Evolutionary conservation across 2,888 invertebrate genomes (phyloP).

Genomic region (Caprella mutica): DNA sequence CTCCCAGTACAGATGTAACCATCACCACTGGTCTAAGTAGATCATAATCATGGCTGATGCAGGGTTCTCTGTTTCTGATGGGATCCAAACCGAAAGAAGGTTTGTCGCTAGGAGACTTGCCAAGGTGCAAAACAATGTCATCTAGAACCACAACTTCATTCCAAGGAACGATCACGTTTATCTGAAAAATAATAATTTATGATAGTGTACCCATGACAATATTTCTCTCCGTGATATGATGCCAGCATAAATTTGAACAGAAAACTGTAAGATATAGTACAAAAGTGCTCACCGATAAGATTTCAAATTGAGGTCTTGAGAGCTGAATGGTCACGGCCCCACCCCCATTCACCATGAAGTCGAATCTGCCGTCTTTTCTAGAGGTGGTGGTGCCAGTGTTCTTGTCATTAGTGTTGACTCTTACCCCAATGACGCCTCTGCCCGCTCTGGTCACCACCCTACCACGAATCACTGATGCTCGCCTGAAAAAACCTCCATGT

Average conservation of each 20-base stretch:
- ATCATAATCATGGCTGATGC: slow-evolving; percentile 79
- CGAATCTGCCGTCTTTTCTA: slow-evolving; percentile 89
- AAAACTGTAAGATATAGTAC: no score
- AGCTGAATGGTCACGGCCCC: slow-evolving; percentile 91
- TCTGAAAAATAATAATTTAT: slow-evolving; percentile 52
- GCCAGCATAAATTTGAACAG: neutral
- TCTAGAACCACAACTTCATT: slow-evolving; percentile 86
- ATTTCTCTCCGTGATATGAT: neutral
- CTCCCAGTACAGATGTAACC: slow-evolving; percentile 89
- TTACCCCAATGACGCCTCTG: slow-evolving; percentile 85
- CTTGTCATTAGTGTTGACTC: slow-evolving; percentile 68
- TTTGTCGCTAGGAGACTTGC: neutral
- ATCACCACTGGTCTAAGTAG: slow-evolving; percentile 84
- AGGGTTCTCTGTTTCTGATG: slow-evolving; percentile 41
- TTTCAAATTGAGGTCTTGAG: slow-evolving; percentile 77
- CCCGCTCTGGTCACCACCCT: slow-evolving; percentile 82
- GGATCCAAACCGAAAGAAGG: neutral
- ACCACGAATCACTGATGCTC: slow-evolving; percentile 88
- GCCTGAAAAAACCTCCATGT: slow-evolving; percentile 16
- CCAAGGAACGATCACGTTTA: slow-evolving; percentile 54
- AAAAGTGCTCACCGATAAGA: no score
- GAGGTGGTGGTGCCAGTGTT: slow-evolving; percentile 87
- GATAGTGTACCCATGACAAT: neutral
- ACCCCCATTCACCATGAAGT: slow-evolving; percentile 97
- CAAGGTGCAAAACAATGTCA: slow-evolving; percentile 60